These are phyloP conservation scores for Euzophera pinguis DNA, from an alignment of 2,888 invertebrate genomes.

Conservation along the genomic window DNA sequence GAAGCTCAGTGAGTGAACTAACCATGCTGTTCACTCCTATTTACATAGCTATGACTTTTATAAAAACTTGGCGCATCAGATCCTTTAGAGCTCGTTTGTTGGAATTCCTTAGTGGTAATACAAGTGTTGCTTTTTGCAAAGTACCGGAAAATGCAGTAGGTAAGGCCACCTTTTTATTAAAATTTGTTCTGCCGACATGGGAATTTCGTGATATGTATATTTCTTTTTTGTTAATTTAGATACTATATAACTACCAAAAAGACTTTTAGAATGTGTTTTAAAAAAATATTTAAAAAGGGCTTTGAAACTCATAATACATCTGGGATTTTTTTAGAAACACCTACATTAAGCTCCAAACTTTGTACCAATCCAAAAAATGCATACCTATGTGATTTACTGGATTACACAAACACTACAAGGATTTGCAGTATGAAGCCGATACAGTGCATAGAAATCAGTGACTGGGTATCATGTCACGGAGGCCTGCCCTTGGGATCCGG, in stretches of 20 bases:
- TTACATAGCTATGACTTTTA: constrained; percentile 90
- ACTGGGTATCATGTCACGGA: constrained; percentile 67
- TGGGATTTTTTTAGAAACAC: constrained; percentile 58
- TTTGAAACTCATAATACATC: too few relatives aligned
- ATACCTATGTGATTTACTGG: constrained; percentile 81
- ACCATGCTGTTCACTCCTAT: constrained; percentile 88
- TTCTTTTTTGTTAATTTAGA: too few relatives aligned
- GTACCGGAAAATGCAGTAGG: constrained; percentile 76
- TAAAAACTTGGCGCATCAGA: constrained; percentile 89
- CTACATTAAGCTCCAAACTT: constrained; percentile 74
- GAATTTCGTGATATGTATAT: too few relatives aligned
- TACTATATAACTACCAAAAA: too few relatives aligned
- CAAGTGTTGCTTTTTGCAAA: constrained; percentile 81
- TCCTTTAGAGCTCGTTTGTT: constrained; percentile 84
- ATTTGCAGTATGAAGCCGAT: constrained; percentile 73
- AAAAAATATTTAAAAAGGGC: too few relatives aligned
- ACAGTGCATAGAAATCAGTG: constrained; percentile 65
- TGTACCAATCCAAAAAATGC: constrained; percentile 78
- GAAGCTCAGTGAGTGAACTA: constrained; percentile 19
- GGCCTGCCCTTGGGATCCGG: constrained; percentile 61
- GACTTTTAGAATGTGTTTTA: too few relatives aligned
- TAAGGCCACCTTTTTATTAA: constrained; percentile 24
- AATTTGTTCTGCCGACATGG: background rate
- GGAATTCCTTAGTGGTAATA: constrained; percentile 78
- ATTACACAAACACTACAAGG: constrained; percentile 68